phyloP scores from a whole-genome alignment of 1,140 invertebrate genomes.

The Steinernema feltiae region DNA sequence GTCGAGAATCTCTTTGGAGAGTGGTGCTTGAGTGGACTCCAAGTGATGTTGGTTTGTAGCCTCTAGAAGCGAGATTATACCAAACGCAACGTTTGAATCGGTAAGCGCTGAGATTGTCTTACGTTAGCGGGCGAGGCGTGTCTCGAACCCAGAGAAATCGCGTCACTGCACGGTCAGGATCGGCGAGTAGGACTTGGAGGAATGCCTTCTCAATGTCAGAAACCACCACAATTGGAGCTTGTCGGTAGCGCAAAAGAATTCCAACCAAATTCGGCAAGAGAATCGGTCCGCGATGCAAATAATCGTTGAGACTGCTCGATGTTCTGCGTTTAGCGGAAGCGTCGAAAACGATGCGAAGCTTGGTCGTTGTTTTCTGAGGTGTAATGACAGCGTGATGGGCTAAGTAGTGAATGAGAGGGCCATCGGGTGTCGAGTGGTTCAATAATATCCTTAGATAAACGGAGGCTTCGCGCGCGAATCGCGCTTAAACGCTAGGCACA shows the following conservation, averaged over 20 bases:
- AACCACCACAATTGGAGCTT: constrained; percentile 16
- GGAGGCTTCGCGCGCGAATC: no score
- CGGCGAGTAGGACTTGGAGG: constrained; percentile 27
- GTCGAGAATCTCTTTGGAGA: constrained; percentile 12
- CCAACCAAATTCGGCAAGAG: constrained; percentile 23
- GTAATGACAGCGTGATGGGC: constrained; percentile 59
- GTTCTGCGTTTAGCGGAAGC: constrained; percentile 44
- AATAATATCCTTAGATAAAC: not conserved
- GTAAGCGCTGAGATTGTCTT: constrained; percentile 19
- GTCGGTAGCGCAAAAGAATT: constrained; percentile 33
- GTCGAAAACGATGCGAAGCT: constrained; percentile 58
- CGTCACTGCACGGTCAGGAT: constrained; percentile 28
- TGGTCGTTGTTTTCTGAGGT: constrained; percentile 33
- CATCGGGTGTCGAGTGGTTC: constrained; percentile 11
- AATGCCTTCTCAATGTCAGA: constrained; percentile 35
- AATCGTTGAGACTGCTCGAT: constrained; percentile 53
- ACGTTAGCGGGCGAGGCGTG: not conserved
- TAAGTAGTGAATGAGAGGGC: constrained; percentile 53
- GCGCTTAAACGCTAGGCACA: no score
- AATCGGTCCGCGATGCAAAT: constrained; percentile 32
- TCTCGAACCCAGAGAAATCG: constrained; percentile 35
- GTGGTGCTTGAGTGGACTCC: not conserved
- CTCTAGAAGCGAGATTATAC: constrained; percentile 25
- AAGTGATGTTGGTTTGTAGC: constrained; percentile 36
- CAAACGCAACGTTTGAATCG: constrained; percentile 36